Conservation (phyloP, 2,888 invertebrate species). For the Eristalis tenax region DNA sequence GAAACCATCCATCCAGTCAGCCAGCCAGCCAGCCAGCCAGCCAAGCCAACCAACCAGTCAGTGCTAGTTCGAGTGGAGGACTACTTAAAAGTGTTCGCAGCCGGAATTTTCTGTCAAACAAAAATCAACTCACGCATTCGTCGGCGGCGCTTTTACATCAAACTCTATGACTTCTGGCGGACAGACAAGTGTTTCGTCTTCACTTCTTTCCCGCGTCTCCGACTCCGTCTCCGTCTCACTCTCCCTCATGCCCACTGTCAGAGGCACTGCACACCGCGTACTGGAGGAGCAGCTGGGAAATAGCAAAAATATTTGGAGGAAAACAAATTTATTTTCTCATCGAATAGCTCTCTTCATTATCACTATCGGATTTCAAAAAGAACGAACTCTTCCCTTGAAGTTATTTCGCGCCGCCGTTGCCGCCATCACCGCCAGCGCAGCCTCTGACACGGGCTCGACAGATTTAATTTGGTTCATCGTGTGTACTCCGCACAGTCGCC, state of each 20-base stretch:
- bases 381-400: constrained; percentile 54
- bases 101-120: constrained; percentile 70
- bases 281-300: constrained; percentile 56
- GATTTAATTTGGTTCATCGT: constrained; percentile 64
- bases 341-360: constrained; percentile 72
- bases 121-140: constrained; percentile 66
- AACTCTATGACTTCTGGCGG: constrained; percentile 65
- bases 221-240: neutral
- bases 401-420: constrained; percentile 53
- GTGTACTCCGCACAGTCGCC: constrained; percentile 35
- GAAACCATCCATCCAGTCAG: constrained; percentile 19
- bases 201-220: neutral
- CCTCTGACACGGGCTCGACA: constrained; percentile 33
- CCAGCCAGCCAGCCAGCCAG: neutral
- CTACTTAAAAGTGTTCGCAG: constrained; percentile 61
- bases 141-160: constrained; percentile 72
- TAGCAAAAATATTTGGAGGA: constrained; percentile 71
- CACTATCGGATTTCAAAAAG: constrained; percentile 70
- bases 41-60: neutral
- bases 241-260: neutral
- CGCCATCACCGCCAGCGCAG: neutral
- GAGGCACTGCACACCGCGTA: constrained; percentile 2
- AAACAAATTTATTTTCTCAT: constrained; percentile 72
- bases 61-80: constrained; percentile 24
- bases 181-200: constrained; percentile 65